These are phyloP conservation scores for Cistogaster globosa DNA, from an alignment of 2,888 invertebrate genomes.

Conservation along the genomic window DNA sequence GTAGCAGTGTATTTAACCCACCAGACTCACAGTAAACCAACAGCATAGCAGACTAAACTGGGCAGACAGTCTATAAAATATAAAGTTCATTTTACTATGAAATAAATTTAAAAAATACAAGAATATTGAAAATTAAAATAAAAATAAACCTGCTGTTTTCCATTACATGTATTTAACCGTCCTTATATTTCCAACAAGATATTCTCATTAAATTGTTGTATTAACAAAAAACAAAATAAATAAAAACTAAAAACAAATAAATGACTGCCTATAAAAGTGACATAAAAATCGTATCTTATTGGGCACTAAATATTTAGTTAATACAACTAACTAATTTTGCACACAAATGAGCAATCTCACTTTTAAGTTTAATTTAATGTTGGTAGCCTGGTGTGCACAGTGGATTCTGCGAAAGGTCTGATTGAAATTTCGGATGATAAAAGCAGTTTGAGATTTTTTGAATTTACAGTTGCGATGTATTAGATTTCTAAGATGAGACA, in stretches of 20 bases:
- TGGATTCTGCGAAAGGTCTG: no score
- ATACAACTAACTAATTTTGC: background rate
- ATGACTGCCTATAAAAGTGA: conserved; percentile 66
- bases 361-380: no score
- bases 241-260: conserved; percentile 66
- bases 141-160: conserved; percentile 32
- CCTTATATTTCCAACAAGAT: background rate
- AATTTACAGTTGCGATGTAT: no score
- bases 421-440: no score
- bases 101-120: conserved; percentile 37
- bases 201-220: conserved; percentile 49
- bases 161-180: background rate
- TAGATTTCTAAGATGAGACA: no score
- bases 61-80: conserved; percentile 18
- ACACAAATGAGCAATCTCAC: no score
- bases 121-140: conserved; percentile 39
- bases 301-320: conserved; percentile 8
- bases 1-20: conserved; percentile 56
- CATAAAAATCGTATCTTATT: conserved; percentile 63
- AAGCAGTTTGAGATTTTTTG: no score
- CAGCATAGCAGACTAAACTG: conserved; percentile 22
- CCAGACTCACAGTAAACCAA: conserved; percentile 34
- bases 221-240: conserved; percentile 56
- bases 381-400: no score
- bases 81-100: conserved; percentile 40